Percentiles rank a stretch among this genome's conserved stretches.
Conservation (phyloP, 30 jellyfish, hydroid and myxozoan species). For the Morbakka virulenta region DNA sequence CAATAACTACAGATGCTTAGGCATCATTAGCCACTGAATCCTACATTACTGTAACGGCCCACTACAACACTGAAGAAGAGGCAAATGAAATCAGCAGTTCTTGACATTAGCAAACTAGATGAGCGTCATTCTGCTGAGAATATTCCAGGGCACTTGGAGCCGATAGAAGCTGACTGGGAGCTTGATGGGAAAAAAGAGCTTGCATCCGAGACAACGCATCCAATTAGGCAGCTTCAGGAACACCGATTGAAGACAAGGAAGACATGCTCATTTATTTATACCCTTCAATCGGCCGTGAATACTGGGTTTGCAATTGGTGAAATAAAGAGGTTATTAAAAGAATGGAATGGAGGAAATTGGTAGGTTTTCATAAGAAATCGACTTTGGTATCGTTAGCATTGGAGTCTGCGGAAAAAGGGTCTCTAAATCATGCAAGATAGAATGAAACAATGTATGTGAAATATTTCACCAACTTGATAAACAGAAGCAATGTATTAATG, state of each 20-base stretch:
- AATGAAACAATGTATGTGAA: no score
- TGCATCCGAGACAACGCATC: constrained; percentile 48
- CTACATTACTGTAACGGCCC: constrained; percentile 61
- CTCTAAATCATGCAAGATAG: constrained; percentile 31
- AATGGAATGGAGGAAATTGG: constrained; percentile 14
- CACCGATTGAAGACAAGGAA: constrained; percentile 25
- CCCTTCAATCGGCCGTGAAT: constrained; percentile 52
- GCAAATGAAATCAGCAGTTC: constrained; percentile 30
- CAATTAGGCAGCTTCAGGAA: constrained; percentile 43
- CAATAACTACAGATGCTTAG: constrained; percentile 59
- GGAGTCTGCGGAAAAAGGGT: constrained; percentile 19
- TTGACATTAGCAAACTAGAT: constrained; percentile 43
- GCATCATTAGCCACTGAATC: no score
- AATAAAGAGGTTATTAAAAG: neutral
- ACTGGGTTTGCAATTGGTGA: constrained; percentile 40
- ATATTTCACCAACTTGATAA: constrained; percentile 36
- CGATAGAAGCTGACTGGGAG: constrained; percentile 19
- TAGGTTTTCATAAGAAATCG: constrained; percentile 4
- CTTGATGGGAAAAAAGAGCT: constrained; percentile 32
- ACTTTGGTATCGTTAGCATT: constrained; percentile 32
- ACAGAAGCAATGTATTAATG: constrained; percentile 34
- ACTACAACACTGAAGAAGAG: constrained; percentile 26
- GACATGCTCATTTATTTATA: constrained; percentile 47
- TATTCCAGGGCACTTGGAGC: constrained; percentile 22
- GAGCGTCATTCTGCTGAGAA: no score